A percentile compares a stretch with the other conserved stretches of the same genome.
These are phyloP conservation scores for Ariolimax columbianus DNA, from an alignment of 2,888 invertebrate genomes.

Conservation along the genomic window DNA sequence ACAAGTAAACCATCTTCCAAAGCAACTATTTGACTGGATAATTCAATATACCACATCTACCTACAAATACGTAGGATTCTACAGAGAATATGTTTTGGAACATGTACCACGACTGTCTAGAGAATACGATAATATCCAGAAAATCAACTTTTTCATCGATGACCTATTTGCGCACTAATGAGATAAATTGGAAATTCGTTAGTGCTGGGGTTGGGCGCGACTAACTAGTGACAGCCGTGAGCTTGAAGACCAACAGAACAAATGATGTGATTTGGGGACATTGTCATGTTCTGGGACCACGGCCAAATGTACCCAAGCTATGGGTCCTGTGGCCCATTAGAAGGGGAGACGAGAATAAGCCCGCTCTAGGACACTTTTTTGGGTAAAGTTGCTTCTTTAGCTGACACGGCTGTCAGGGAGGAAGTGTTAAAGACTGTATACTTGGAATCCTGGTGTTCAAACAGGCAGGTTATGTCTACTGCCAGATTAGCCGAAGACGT, in stretches of 20 bases:
- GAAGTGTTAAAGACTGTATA: no score
- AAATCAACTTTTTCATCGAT: neutral
- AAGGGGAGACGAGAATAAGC: no score
- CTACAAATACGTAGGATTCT: conserved; percentile 12
- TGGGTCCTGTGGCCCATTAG: no score
- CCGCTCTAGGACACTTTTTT: no score
- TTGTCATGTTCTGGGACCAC: conserved; percentile 22
- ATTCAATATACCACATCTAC: no score
- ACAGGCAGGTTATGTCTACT: no score
- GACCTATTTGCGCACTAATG: conserved; percentile 6
- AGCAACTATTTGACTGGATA: no score
- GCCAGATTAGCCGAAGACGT: no score
- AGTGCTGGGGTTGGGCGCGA: conserved; percentile 8
- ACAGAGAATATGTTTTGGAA: conserved; percentile 55
- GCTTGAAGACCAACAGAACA: neutral
- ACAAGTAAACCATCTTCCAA: no score
- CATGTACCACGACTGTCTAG: conserved; percentile 41
- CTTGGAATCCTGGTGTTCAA: no score
- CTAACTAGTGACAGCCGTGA: conserved; percentile 17
- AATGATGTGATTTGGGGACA: conserved; percentile 23
- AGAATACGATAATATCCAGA: conserved; percentile 29
- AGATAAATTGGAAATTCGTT: conserved; percentile 47
- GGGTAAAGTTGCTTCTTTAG: no score
- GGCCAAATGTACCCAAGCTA: neutral
- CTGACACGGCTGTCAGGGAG: no score